Evolutionary conservation across 2,113 vertebrate species (phyloP), one percentile per base, ranked within the genome.

Genomic region (Xyrauchen texanus): DNA sequence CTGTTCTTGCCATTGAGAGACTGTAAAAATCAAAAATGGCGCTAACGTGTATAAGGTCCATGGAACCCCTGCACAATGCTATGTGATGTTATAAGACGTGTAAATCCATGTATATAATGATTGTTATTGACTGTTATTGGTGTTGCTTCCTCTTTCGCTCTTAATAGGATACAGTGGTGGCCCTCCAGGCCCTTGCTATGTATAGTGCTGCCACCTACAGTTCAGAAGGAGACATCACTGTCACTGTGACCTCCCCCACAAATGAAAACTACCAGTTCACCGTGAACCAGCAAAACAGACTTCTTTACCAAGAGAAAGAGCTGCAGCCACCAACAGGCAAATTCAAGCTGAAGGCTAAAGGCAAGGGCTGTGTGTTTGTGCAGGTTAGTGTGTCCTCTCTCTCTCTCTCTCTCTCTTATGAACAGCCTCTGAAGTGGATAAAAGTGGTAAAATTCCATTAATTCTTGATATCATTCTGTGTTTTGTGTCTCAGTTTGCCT

Each of bases 161-260:
- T 74, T 15, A 55, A 66, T 87, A 96, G 95, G 96, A 96, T 86
- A 96, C 95, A 0, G 91, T 95, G n/a, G 94, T 96, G 0, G 95
- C 95, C 77, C 93, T 96, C 53, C 94, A 97, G 85, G 95, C 95
- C 1, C 85, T 97, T 81, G 91, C 96, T 11, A 94, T 92, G 77
- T 96, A 96, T 0, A 92, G 90, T 9, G 65, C 86, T 0, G 83
- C 89, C 87, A 93, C 89, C 0, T 94, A 92, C 81, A 91, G 81
- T 13, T 49, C 45, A 10, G 0, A 85, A 81, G 71, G 91, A 84
- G 42, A 15, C 11, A 77, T 84, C 3, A 45, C 75, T 60, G 86
- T 96, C 76, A 90, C 62, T 0, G 91, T 96, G 83, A 91, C 77
- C 0, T 92, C 93, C 0, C 10, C 77, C 0, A 88, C 85, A 64